Conservation (phyloP, 2,113 vertebrate species). For the Sebastes schlegelii region DNA sequence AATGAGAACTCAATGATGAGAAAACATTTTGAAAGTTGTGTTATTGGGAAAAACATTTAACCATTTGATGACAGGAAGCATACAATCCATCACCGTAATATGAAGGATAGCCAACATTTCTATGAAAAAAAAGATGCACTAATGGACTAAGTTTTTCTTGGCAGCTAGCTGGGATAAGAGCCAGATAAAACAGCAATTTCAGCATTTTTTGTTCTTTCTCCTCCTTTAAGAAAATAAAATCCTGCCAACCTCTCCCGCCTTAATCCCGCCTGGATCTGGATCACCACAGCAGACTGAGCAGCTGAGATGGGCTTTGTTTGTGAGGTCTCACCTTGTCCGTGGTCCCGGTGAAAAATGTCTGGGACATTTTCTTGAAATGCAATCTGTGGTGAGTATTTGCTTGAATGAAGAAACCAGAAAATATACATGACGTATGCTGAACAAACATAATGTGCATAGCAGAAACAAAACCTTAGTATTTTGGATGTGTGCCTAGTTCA, state of each 20-base stretch:
- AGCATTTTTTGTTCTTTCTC: neutral
- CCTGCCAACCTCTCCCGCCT: conserved; percentile 24
- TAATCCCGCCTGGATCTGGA: conserved; percentile 41
- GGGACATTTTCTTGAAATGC: conserved; percentile 8
- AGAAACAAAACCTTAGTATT: conserved; percentile 2
- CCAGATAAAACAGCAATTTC: conserved; percentile 37
- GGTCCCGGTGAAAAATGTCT: conserved; percentile 27
- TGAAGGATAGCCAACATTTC: neutral
- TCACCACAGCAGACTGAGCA: conserved; percentile 35
- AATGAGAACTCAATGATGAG: neutral
- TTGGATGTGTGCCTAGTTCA: conserved; percentile 16
- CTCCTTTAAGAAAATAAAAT: conserved; percentile 45
- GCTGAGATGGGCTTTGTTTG: conserved; percentile 39
- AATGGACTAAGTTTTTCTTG: conserved; percentile 31
- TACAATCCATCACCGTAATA: neutral
- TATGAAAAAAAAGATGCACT: conserved; percentile 6
- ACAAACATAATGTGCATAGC: conserved; percentile 5
- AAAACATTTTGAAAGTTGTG: neutral
- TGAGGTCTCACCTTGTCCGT: conserved; percentile 41
- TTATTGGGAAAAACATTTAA: neutral
- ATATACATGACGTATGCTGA: conserved; percentile 17
- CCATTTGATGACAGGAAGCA: neutral
- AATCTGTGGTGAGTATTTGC: conserved; percentile 18
- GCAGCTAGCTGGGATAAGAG: conserved; percentile 9
- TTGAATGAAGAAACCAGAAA: conserved; percentile 9